phyloP scores from a whole-genome alignment of 2,797 vertebrate species.

The Salmo trutta region DNA sequence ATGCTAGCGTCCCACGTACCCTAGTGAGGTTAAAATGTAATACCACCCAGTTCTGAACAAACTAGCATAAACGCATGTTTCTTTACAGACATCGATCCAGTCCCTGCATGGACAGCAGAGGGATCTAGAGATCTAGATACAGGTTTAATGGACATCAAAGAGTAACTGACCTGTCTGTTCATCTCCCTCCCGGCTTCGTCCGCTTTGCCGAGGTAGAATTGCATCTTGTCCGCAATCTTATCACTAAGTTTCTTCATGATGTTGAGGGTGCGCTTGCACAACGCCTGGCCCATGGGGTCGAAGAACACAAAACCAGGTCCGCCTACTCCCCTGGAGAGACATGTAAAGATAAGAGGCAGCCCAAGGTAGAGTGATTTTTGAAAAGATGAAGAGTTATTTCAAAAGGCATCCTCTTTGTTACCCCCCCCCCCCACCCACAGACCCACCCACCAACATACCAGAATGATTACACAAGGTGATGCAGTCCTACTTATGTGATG shows the following conservation, averaged over 20 bases:
- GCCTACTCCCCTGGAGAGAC: constrained; percentile 74
- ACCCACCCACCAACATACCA: background rate
- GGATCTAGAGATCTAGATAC: background rate
- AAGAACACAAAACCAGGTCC: constrained; percentile 83
- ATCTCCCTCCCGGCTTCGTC: constrained; percentile 79
- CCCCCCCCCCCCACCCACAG: background rate
- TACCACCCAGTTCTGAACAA: background rate
- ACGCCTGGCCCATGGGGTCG: constrained; percentile 82
- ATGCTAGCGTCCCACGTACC: no score
- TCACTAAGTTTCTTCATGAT: constrained; percentile 81
- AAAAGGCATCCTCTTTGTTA: no score
- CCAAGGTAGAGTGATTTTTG: no score
- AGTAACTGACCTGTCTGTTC: constrained; percentile 72
- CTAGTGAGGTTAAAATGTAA: no score
- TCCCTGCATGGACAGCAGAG: no score
- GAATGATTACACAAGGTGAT: background rate
- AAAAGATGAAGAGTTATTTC: background rate
- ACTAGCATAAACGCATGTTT: background rate
- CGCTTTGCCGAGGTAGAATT: constrained; percentile 82
- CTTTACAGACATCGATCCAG: no score
- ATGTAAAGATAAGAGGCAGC: background rate
- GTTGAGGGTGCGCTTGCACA: constrained; percentile 82
- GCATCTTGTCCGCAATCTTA: constrained; percentile 75
- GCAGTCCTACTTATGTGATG: background rate
- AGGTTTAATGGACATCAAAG: background rate